Conservation (phyloP, 2,888 invertebrate species). For the Chaitophorus viminalis region DNA sequence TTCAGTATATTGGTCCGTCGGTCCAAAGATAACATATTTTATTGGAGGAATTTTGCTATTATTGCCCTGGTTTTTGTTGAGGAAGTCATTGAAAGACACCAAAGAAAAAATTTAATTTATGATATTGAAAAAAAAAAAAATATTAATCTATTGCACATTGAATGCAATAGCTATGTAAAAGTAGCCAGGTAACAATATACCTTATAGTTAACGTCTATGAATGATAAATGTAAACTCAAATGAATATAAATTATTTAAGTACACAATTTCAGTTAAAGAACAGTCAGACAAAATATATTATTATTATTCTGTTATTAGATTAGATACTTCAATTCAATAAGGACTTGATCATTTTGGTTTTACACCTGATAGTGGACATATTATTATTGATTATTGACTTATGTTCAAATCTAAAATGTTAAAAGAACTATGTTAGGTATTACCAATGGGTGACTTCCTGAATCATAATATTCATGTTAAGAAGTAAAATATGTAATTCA, state of each 20-base stretch:
- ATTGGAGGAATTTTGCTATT: slow-evolving; percentile 80
- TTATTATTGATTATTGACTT: no score
- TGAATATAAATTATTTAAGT: background rate
- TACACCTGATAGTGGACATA: no score
- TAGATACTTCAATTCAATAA: no score
- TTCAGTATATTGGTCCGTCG: slow-evolving; percentile 90
- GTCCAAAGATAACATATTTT: slow-evolving; percentile 83
- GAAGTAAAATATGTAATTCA: no score
- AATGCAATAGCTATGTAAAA: background rate
- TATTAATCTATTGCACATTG: background rate
- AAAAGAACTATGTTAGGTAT: no score
- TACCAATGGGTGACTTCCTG: no score
- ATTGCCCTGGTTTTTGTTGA: slow-evolving; percentile 72
- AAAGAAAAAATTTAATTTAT: slow-evolving; percentile 45
- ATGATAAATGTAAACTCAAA: background rate
- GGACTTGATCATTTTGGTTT: no score
- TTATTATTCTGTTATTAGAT: no score
- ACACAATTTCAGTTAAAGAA: background rate
- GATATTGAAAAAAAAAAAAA: background rate
- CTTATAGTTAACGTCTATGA: background rate
- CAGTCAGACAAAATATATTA: no score
- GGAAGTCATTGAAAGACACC: slow-evolving; percentile 44
- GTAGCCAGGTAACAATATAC: background rate
- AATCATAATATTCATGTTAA: no score
- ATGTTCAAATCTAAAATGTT: no score